Conservation (phyloP, 2,797 vertebrate genomes). For the Pterois miles region DNA sequence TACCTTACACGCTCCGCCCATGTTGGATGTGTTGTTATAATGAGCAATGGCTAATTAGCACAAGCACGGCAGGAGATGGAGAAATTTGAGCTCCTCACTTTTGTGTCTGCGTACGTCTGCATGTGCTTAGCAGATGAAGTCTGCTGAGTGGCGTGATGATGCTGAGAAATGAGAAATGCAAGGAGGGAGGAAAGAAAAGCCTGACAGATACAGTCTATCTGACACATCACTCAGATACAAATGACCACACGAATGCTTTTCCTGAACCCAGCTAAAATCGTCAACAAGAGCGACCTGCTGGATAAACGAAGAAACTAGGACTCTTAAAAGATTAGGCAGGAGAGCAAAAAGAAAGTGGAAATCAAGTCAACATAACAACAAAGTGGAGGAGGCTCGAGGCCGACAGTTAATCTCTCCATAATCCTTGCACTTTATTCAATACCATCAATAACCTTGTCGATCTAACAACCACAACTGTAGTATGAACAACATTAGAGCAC, state of each 20-base stretch:
- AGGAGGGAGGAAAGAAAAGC: neutral
- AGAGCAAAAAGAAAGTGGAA: neutral
- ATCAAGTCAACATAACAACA: neutral
- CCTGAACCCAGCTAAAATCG: neutral
- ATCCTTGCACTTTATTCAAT: neutral
- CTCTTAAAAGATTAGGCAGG: neutral
- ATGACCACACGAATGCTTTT: neutral
- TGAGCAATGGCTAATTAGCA: slow-evolving; percentile 53
- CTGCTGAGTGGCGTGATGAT: slow-evolving; percentile 46
- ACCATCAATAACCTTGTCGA: neutral
- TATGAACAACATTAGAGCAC: neutral
- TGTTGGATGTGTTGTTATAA: slow-evolving; percentile 57
- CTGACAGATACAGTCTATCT: neutral
- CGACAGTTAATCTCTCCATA: neutral
- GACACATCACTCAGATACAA: neutral
- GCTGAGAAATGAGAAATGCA: slow-evolving; percentile 48
- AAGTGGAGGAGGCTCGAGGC: neutral
- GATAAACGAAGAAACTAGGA: rapidly evolving
- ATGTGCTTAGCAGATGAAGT: slow-evolving; percentile 49
- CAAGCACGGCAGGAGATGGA: slow-evolving; percentile 27
- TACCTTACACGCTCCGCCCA: slow-evolving; percentile 38
- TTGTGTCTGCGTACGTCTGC: neutral
- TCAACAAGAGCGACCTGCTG: neutral
- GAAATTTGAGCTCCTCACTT: slow-evolving; percentile 41
- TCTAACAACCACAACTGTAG: too few relatives aligned